Evolutionary conservation across 2,888 invertebrate species (phyloP).

Genomic region (Synanthedon andrenaeformis): DNA sequence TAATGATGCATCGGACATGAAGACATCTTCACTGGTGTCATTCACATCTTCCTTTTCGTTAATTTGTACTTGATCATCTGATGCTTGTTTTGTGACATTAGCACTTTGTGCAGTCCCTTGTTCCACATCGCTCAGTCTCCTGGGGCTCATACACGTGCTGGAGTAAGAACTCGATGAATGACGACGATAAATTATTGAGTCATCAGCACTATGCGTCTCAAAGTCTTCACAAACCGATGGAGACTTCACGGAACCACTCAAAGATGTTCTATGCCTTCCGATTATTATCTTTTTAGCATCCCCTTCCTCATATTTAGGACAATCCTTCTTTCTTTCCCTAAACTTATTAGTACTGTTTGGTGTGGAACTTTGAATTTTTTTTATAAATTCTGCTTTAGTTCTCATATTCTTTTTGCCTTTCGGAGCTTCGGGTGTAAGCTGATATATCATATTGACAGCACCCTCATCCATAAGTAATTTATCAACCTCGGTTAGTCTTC

Average conservation of each 20-base stretch:
- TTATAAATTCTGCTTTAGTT: slow-evolving; percentile 72
- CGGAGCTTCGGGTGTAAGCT: slow-evolving; percentile 73
- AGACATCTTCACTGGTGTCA: slow-evolving; percentile 12
- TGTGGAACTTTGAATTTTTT: slow-evolving; percentile 68
- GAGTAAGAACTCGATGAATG: slow-evolving; percentile 88
- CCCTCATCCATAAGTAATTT: slow-evolving; percentile 86
- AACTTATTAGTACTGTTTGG: slow-evolving; percentile 50
- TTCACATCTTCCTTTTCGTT: slow-evolving; percentile 7
- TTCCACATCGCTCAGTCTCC: slow-evolving; percentile 70
- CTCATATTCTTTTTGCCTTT: slow-evolving; percentile 63
- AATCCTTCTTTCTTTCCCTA: slow-evolving; percentile 63
- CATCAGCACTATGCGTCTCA: slow-evolving; percentile 75
- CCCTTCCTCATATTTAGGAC: slow-evolving; percentile 35
- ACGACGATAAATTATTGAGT: slow-evolving; percentile 83
- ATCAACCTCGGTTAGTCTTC: slow-evolving; percentile 78
- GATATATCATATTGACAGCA: slow-evolving; percentile 86
- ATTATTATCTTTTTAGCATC: slow-evolving; percentile 45
- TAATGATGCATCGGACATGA: slow-evolving; percentile 22
- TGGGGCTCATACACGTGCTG: slow-evolving; percentile 75
- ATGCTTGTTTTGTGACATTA: slow-evolving; percentile 14
- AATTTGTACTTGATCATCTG: slow-evolving; percentile 12
- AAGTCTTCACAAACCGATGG: slow-evolving; percentile 73
- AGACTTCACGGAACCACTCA: slow-evolving; percentile 56
- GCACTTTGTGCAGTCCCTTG: slow-evolving; percentile 18
- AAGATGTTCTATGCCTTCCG: slow-evolving; percentile 45